A percentile compares a stretch with the other conserved stretches of the same genome.
Conservation (phyloP, 2,113 vertebrate species). For the Austrofundulus limnaeus region DNA sequence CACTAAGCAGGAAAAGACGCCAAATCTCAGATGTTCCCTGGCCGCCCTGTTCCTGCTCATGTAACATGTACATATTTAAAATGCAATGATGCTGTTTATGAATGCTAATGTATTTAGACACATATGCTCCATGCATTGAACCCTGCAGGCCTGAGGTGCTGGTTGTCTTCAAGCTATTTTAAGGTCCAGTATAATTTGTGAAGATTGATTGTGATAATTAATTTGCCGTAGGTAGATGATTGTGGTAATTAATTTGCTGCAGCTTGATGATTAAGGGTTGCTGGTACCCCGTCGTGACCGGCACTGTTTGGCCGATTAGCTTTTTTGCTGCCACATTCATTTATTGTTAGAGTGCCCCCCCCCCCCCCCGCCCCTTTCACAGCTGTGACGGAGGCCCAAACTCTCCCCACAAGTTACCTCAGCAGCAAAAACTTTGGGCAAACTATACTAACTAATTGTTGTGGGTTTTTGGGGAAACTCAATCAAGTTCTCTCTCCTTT, state of each 20-base stretch:
- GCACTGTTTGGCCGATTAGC: slow-evolving; percentile 71
- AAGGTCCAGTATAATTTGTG: slow-evolving; percentile 70
- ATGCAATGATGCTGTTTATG: not conserved
- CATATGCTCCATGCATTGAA: slow-evolving; percentile 17
- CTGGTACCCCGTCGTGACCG: slow-evolving; percentile 67
- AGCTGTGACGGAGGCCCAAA: slow-evolving; percentile 29
- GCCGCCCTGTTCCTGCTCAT: not conserved
- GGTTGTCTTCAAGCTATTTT: slow-evolving; percentile 72
- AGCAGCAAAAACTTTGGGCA: slow-evolving; percentile 14
- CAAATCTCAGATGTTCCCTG: no score
- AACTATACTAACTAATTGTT: slow-evolving; percentile 2
- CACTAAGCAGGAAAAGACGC: no score
- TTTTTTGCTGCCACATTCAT: slow-evolving; percentile 66
- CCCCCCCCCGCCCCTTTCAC: no score
- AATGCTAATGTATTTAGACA: slow-evolving; percentile 2
- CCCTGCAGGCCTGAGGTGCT: slow-evolving; percentile 44
- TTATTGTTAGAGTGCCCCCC: slow-evolving; percentile 57
- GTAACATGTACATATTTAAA: not conserved
- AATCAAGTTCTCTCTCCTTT: not conserved
- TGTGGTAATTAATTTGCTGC: slow-evolving; percentile 77
- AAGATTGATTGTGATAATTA: slow-evolving; percentile 79
- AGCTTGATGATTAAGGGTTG: slow-evolving; percentile 73
- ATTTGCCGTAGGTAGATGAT: slow-evolving; percentile 76
- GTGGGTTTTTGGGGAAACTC: not conserved
- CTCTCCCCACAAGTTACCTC: slow-evolving; percentile 24